These are phyloP conservation scores for Ypsolopha scabrella DNA, from an alignment of 2,888 invertebrate species.

Conservation along the genomic window DNA sequence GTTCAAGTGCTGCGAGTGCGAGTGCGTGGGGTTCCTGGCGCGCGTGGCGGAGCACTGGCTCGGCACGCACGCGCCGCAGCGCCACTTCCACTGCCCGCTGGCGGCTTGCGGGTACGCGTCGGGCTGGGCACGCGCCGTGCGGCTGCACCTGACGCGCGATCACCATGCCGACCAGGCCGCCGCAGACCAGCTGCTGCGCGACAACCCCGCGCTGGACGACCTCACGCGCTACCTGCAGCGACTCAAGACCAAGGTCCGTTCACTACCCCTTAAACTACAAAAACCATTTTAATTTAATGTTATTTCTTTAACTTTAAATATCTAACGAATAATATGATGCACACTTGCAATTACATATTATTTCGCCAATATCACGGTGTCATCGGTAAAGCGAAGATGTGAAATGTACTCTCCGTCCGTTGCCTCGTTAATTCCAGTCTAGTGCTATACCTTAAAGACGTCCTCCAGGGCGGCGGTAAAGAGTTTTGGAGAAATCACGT, in stretches of 20 bases:
- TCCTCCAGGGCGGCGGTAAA: no score
- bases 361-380: no score
- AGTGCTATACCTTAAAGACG: no score
- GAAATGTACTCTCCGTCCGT: no score
- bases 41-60: slow-evolving; percentile 83
- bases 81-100: slow-evolving; percentile 76
- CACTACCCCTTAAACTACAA: no score
- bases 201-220: slow-evolving; percentile 81
- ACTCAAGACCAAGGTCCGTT: slow-evolving; percentile 72
- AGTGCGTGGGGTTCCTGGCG: slow-evolving; percentile 80
- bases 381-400: no score
- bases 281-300: no score
- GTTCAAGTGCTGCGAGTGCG: slow-evolving; percentile 81
- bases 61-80: slow-evolving; percentile 75
- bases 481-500: no score
- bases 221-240: slow-evolving; percentile 78
- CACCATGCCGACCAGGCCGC: slow-evolving; percentile 76
- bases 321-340: no score
- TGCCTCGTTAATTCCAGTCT: no score
- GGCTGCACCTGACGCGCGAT: slow-evolving; percentile 78
- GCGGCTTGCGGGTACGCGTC: slow-evolving; percentile 80
- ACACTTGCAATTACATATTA: no score
- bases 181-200: slow-evolving; percentile 73
- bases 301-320: no score
- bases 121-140: slow-evolving; percentile 81